Evolutionary conservation across 2,113 vertebrate species (phyloP).

Genomic region (Mandrillus leucophaeus): DNA sequence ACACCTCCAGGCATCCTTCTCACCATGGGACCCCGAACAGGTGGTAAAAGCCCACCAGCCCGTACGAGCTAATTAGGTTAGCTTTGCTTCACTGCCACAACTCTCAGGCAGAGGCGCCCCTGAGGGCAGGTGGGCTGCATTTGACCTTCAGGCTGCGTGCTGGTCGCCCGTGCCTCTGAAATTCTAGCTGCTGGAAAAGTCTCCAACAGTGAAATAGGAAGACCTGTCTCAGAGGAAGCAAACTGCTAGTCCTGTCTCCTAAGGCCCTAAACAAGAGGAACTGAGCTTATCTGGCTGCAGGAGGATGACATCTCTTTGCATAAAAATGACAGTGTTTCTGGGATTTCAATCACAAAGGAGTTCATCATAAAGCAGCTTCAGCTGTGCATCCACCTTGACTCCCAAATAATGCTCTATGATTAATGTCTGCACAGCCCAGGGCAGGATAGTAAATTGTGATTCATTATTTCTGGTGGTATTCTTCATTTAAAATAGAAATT

Average conservation of each 20-base stretch:
- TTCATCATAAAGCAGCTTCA: no score
- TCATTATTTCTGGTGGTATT: not conserved
- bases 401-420: not conserved
- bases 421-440: not conserved
- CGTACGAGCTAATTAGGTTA: not conserved
- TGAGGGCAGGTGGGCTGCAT: not conserved
- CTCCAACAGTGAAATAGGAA: not conserved
- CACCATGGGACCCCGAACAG: not conserved
- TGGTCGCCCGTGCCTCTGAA: not conserved
- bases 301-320: not conserved
- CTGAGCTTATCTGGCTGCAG: not conserved
- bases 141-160: slow-evolving; percentile 14
- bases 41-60: not conserved
- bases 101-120: not conserved
- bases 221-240: not conserved
- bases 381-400: not conserved
- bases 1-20: not conserved
- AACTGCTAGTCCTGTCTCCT: not conserved
- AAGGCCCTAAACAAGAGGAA: not conserved
- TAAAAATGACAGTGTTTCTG: not conserved
- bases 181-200: not conserved
- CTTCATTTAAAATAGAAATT: not conserved
- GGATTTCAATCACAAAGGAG: not conserved
- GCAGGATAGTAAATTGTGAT: not conserved
- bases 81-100: not conserved